A percentile compares a stretch with the other conserved stretches of the same genome.
Conservation (phyloP, 1,140 invertebrate genomes). For the Anoplolepis gracilipes region DNA sequence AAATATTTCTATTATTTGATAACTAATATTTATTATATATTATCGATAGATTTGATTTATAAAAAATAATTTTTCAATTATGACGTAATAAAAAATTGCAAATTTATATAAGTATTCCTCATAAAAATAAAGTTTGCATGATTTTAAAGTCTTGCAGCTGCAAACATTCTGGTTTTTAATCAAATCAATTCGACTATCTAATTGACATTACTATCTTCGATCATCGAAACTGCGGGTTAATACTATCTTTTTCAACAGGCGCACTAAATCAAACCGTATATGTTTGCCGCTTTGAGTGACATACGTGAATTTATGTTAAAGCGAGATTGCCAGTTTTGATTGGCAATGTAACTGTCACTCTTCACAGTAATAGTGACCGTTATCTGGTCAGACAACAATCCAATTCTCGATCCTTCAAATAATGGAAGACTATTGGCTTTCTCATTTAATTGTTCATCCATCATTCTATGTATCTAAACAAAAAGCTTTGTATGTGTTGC, state of each 20-base stretch:
- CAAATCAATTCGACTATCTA: not conserved
- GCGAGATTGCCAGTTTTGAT: slow-evolving; percentile 22
- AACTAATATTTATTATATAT: too few relatives aligned
- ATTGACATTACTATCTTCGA: slow-evolving; percentile 8
- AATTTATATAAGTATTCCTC: too few relatives aligned
- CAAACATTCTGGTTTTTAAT: too few relatives aligned
- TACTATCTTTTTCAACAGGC: slow-evolving; percentile 1
- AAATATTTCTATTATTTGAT: too few relatives aligned
- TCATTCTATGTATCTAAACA: not conserved
- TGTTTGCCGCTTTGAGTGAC: slow-evolving; percentile 15
- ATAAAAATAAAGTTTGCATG: too few relatives aligned
- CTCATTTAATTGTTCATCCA: not conserved
- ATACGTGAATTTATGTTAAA: slow-evolving; percentile 46
- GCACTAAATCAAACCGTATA: slow-evolving; percentile 23
- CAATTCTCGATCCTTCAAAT: not conserved
- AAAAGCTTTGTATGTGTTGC: not conserved
- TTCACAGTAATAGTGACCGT: slow-evolving; percentile 5
- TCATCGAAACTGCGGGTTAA: slow-evolving; percentile 19
- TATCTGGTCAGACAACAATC: slow-evolving; percentile 3
- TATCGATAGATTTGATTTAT: too few relatives aligned
- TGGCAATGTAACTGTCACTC: not conserved
- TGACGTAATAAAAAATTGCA: too few relatives aligned
- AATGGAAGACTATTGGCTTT: not conserved
- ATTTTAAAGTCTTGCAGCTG: too few relatives aligned
- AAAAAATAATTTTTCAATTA: too few relatives aligned